These are phyloP conservation scores for Apamea epomidion DNA, from an alignment of 2,888 invertebrate species.

Conservation along the genomic window DNA sequence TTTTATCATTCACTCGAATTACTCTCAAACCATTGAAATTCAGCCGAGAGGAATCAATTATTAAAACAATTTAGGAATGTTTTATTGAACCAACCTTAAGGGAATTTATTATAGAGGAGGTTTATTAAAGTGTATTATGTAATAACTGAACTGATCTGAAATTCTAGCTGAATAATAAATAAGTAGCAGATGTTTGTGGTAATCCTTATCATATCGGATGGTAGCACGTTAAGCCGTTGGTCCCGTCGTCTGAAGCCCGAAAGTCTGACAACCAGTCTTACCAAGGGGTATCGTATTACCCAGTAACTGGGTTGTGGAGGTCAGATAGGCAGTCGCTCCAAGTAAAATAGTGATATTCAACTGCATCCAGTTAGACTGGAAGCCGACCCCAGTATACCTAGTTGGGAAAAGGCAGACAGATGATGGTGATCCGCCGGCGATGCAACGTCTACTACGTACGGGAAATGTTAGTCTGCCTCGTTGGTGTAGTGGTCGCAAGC, in stretches of 20 bases:
- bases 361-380: background rate
- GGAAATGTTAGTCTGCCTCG: background rate
- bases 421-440: background rate
- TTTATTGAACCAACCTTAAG: slow-evolving; percentile 8
- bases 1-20: slow-evolving; percentile 34
- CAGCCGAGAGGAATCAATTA: slow-evolving; percentile 53
- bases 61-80: slow-evolving; percentile 46
- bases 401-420: background rate
- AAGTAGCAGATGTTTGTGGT: slow-evolving; percentile 8
- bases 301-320: background rate
- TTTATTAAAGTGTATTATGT: slow-evolving; percentile 33
- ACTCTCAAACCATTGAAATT: slow-evolving; percentile 24
- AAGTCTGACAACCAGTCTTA: background rate
- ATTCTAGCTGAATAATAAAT: slow-evolving; percentile 25
- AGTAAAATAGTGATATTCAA: background rate
- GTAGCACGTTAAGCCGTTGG: background rate
- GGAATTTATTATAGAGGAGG: slow-evolving; percentile 41
- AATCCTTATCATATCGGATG: background rate
- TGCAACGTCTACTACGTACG: background rate
- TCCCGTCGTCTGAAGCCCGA: background rate
- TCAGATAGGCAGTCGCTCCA: background rate
- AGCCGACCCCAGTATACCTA: background rate
- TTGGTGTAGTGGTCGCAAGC: background rate
- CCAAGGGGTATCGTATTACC: no score
- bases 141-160: slow-evolving; percentile 22